Conservation (phyloP, 2,113 vertebrate genomes). For the Mesembrinibis cayennensis region DNA sequence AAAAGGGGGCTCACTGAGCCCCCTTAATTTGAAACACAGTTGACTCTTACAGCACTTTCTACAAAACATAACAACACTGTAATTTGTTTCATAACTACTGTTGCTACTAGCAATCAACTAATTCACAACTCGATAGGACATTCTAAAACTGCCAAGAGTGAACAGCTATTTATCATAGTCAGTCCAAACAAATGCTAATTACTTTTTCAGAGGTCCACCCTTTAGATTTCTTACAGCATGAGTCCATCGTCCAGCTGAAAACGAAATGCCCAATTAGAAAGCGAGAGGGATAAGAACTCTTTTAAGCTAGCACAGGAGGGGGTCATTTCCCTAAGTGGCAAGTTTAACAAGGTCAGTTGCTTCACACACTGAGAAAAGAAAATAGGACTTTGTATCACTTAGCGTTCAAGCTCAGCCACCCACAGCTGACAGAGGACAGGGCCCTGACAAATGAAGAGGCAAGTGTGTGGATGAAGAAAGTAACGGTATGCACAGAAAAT, state of each 20-base stretch:
- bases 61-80: background rate
- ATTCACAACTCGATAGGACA: background rate
- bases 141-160: background rate
- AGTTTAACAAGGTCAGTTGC: slow-evolving; percentile 23
- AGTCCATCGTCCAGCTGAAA: background rate
- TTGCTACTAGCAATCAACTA: background rate
- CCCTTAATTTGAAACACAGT: background rate
- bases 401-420: slow-evolving; percentile 3
- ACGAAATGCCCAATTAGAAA: slow-evolving; percentile 36
- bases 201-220: background rate
- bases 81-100: slow-evolving; percentile 1
- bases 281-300: slow-evolving; percentile 2
- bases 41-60: background rate
- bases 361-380: slow-evolving; percentile 2
- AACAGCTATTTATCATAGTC: slow-evolving; percentile 16
- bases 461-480: background rate
- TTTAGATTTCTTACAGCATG: background rate
- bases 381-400: background rate
- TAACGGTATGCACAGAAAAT: slow-evolving; percentile 14
- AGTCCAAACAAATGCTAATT: slow-evolving; percentile 42
- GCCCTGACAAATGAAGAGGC: background rate
- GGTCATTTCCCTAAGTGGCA: background rate
- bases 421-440: slow-evolving; percentile 29
- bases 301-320: slow-evolving; percentile 44
- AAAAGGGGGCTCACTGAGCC: background rate